Percentiles rank a stretch among this genome's conserved stretches.
Evolutionary conservation across 2,113 vertebrate species (phyloP).

Genomic region (Nothocercus julius): DNA sequence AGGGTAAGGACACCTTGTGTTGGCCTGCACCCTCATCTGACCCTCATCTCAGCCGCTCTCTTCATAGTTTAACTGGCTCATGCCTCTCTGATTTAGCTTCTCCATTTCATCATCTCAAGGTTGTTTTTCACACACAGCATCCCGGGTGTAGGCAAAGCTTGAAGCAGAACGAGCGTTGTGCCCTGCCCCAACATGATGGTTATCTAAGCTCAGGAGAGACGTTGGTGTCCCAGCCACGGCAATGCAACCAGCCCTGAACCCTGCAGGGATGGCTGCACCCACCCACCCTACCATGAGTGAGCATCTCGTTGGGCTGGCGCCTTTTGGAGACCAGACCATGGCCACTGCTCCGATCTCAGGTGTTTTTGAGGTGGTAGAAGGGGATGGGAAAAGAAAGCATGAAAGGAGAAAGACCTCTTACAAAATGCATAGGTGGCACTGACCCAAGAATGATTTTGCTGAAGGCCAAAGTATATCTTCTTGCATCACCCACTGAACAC

Average conservation of each 20-base stretch:
- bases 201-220: neutral
- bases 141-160: neutral
- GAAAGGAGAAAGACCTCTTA: neutral
- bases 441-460: neutral
- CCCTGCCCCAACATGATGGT: neutral
- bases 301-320: neutral
- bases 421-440: neutral
- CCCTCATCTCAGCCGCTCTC: neutral
- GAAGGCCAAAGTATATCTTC: neutral
- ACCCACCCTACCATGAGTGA: neutral
- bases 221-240: neutral
- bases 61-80: neutral
- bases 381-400: neutral
- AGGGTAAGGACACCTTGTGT: neutral
- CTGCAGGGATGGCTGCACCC: neutral
- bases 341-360: neutral
- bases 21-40: neutral
- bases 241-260: neutral
- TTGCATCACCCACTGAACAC: neutral
- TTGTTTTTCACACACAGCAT: neutral
- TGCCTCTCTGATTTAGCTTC: neutral
- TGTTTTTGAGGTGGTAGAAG: accelerated
- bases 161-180: neutral
- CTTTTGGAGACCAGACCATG: neutral
- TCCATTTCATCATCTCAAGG: neutral